Conservation (phyloP, 2,113 vertebrate species). For the Pundamilia nyererei region DNA sequence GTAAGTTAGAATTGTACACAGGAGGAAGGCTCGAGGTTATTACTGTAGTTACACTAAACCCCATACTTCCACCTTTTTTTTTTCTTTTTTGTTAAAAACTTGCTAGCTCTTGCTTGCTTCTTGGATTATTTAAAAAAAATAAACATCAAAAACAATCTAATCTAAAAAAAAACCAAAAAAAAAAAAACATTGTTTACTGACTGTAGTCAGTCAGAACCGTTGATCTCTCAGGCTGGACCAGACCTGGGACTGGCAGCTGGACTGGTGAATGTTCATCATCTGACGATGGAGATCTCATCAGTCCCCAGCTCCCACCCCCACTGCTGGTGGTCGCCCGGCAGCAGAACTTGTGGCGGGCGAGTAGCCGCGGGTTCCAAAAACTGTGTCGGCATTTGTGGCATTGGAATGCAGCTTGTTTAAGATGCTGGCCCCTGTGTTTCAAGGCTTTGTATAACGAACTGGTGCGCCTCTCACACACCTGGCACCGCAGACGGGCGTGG, state of each 20-base stretch:
- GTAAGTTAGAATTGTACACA: not conserved
- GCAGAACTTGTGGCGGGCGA: conserved; percentile 66
- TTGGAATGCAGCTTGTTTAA: conserved; percentile 60
- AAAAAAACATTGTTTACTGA: conserved; percentile 57
- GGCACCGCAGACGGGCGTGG: conserved; percentile 72
- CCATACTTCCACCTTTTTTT: not conserved
- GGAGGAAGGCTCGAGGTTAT: not conserved
- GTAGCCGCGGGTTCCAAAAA: conserved; percentile 69
- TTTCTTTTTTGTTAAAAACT: conserved; percentile 38
- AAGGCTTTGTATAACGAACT: conserved; percentile 78
- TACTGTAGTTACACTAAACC: conserved; percentile 23
- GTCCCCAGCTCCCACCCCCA: conserved; percentile 21
- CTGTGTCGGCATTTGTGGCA: conserved; percentile 67
- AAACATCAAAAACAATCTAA: conserved; percentile 56
- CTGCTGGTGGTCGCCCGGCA: conserved; percentile 40
- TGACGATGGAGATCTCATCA: conserved; percentile 28
- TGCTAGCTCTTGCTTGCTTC: conserved; percentile 22
- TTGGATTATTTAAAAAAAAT: conserved; percentile 55
- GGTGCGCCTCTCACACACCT: conserved; percentile 80
- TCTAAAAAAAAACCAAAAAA: conserved; percentile 13
- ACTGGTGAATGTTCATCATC: conserved; percentile 8
- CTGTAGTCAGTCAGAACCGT: conserved; percentile 67
- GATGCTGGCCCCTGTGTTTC: conserved; percentile 73
- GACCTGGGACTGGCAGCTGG: not conserved
- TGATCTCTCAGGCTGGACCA: conserved; percentile 60